phyloP scores from a whole-genome alignment of 2,113 vertebrate genomes.

The Peromyscus californicus region DNA sequence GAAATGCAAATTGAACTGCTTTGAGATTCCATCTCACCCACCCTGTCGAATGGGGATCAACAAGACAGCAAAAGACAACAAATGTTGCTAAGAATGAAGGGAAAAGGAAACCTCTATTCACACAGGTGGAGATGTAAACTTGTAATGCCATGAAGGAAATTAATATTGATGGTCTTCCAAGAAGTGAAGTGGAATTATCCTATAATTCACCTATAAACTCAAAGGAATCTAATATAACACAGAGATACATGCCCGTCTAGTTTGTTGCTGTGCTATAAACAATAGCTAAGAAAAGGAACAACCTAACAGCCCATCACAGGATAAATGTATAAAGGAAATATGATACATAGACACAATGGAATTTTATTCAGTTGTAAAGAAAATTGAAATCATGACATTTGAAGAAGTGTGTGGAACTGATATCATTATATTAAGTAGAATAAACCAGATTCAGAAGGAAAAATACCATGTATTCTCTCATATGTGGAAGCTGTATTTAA shows the following conservation, averaged over 20 bases:
- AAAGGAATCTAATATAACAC: background rate
- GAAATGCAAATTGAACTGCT: background rate
- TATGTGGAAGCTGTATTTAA: background rate
- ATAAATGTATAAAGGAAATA: background rate
- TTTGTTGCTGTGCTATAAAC: background rate
- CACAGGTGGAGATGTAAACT: background rate
- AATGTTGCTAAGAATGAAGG: background rate
- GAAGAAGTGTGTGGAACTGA: background rate
- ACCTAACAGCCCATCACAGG: background rate
- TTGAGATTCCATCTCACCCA: background rate
- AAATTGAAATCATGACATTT: background rate
- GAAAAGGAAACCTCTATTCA: background rate
- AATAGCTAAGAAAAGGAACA: background rate
- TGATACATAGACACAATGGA: background rate
- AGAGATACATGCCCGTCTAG: background rate
- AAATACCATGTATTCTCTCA: background rate
- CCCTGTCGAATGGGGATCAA: background rate
- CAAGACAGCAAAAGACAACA: background rate
- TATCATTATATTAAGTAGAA: background rate
- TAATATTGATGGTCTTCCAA: background rate
- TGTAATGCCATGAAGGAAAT: background rate
- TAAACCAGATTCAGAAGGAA: background rate
- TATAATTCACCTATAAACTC: background rate
- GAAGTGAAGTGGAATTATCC: background rate
- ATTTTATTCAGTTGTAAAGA: background rate